These are phyloP conservation scores for Rattus norvegicus DNA, from an alignment of 2,113 vertebrate genomes.

Conservation along the genomic window DNA sequence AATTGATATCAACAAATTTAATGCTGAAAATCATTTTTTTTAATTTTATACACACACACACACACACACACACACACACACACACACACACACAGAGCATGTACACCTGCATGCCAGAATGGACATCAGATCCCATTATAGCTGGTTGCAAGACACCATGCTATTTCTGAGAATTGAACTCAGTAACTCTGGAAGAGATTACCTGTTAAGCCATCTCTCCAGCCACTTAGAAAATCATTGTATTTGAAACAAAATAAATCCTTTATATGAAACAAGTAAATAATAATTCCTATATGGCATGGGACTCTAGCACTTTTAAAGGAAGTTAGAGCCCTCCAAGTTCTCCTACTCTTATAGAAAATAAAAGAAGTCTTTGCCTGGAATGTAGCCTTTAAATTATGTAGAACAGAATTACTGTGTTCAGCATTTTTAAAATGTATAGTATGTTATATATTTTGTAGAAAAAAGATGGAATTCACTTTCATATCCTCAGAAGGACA, in stretches of 20 bases:
- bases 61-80: too few relatives aligned
- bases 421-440: constrained; percentile 53
- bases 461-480: background rate
- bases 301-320: background rate
- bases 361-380: background rate
- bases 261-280: constrained; percentile 1
- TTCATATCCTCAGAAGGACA: constrained; percentile 68
- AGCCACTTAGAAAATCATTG: background rate
- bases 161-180: too few relatives aligned
- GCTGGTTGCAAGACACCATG: too few relatives aligned
- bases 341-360: background rate
- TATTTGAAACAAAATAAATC: constrained; percentile 53
- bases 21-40: background rate
- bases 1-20: constrained; percentile 24
- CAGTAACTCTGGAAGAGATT: too few relatives aligned
- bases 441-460: constrained; percentile 52
- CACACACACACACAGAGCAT: too few relatives aligned
- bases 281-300: background rate
- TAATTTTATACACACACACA: too few relatives aligned
- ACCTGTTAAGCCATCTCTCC: too few relatives aligned
- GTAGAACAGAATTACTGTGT: constrained; percentile 43
- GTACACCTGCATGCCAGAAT: too few relatives aligned
- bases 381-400: constrained; percentile 56
- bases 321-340: background rate
- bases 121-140: too few relatives aligned